Evolutionary conservation across 2,797 vertebrate species (phyloP).

Genomic region (Cuniculus paca): DNA sequence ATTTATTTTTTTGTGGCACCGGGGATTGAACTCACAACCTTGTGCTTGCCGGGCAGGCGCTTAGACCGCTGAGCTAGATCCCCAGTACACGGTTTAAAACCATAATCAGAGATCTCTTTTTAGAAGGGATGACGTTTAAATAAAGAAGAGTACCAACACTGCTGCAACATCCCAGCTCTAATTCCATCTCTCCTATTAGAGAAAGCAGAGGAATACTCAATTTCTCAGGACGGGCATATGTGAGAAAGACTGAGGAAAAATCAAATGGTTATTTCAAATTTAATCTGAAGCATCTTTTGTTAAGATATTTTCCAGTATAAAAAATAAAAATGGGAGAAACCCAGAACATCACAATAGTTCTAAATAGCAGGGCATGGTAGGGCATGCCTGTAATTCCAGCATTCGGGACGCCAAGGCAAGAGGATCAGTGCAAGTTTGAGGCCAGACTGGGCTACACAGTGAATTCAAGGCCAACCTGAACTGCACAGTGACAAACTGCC

Average conservation of each 20-base stretch:
- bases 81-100: slow-evolving; percentile 20
- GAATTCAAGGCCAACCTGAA: background rate
- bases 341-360: background rate
- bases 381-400: background rate
- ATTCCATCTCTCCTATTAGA: background rate
- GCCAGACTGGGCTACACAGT: background rate
- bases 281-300: slow-evolving; percentile 46
- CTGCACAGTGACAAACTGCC: background rate
- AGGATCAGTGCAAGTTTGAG: background rate
- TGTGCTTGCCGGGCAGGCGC: no score
- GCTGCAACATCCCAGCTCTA: background rate
- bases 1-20: no score
- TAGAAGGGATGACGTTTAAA: slow-evolving; percentile 48
- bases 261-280: slow-evolving; percentile 35
- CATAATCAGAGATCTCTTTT: slow-evolving; percentile 15
- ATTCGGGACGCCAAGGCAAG: background rate
- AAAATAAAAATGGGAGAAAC: slow-evolving; percentile 16
- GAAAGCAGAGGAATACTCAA: slow-evolving; percentile 45
- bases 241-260: slow-evolving; percentile 31
- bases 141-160: slow-evolving; percentile 6
- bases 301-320: background rate
- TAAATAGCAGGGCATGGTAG: background rate
- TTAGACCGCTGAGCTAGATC: no score
- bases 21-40: no score
- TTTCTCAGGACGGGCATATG: slow-evolving; percentile 35